Evolutionary conservation across 2,113 vertebrate species (phyloP).

Genomic region (Ailuropoda melanoleuca): DNA sequence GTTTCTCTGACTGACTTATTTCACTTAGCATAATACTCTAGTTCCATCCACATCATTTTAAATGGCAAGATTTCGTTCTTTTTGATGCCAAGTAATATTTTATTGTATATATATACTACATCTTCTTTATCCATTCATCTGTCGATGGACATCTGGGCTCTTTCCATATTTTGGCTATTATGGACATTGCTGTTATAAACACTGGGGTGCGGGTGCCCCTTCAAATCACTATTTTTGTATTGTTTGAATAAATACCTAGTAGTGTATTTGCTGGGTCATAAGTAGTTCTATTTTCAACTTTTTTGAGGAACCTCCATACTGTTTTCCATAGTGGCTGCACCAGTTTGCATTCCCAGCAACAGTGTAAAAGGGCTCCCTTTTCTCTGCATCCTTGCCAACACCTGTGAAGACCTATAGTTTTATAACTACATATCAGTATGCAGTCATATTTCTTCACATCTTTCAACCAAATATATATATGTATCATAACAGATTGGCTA

Average conservation of each 20-base stretch:
- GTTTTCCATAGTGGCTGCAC: not conserved
- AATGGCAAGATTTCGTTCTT: not conserved
- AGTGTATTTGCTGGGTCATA: not conserved
- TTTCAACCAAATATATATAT: not conserved
- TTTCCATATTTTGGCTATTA: not conserved
- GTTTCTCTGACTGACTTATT: not conserved
- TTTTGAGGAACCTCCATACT: not conserved
- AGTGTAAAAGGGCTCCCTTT: not conserved
- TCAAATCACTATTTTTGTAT: not conserved
- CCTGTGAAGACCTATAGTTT: not conserved
- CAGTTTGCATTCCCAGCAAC: not conserved
- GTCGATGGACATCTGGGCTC: not conserved
- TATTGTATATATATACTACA: not conserved
- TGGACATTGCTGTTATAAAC: not conserved
- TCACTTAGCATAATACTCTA: not conserved
- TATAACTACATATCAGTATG: not conserved
- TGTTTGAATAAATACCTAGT: not conserved
- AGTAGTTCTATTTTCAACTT: not conserved
- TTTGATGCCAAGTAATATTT: not conserved
- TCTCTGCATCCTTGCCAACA: not conserved
- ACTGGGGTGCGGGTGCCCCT: not conserved
- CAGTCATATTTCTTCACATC: not conserved
- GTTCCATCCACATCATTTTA: not conserved
- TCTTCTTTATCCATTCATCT: not conserved
- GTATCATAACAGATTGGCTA: not conserved